Evolutionary conservation across 2,113 vertebrate genomes (phyloP).

Genomic region (Cheilinus undulatus): DNA sequence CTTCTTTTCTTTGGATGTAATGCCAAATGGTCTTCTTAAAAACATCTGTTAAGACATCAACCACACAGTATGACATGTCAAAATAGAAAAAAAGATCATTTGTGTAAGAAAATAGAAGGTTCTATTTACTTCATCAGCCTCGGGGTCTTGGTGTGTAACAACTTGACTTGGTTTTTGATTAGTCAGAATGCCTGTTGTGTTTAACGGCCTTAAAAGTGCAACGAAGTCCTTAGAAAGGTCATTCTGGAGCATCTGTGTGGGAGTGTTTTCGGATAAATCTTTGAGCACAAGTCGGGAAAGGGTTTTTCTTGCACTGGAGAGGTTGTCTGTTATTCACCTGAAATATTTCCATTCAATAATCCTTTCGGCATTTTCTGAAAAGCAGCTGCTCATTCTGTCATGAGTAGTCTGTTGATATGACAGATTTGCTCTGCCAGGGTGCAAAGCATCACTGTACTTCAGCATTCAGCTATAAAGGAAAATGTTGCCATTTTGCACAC

Average conservation of each 20-base stretch:
- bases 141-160: background rate
- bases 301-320: background rate
- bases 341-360: slow-evolving; percentile 1
- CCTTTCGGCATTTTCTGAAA: background rate
- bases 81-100: background rate
- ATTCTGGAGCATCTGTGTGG: no score
- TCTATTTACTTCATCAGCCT: background rate
- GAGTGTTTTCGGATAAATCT: background rate
- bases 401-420: background rate
- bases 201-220: background rate
- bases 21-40: background rate
- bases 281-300: background rate
- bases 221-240: background rate
- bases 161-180: background rate
- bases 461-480: background rate
- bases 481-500: background rate
- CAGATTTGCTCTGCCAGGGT: background rate
- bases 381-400: background rate
- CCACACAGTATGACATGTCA: background rate
- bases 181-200: background rate
- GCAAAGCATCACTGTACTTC: background rate
- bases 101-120: no score
- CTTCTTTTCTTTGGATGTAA: background rate
- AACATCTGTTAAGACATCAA: no score
- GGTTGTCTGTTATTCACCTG: background rate